Conservation (phyloP, 2,888 invertebrate species). For the Ennomos erosarius region DNA sequence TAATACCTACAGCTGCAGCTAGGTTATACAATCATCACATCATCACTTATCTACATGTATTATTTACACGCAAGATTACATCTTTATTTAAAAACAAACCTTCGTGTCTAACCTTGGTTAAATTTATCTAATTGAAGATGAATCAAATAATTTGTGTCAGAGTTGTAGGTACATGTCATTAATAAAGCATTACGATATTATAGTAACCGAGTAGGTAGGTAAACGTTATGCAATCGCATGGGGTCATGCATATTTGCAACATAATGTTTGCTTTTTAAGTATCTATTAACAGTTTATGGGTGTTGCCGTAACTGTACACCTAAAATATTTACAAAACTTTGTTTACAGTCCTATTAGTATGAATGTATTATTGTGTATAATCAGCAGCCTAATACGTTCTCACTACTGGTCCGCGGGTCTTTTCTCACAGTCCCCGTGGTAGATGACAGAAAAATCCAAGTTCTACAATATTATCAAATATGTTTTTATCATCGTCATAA, state of each 20-base stretch:
- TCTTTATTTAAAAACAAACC: conserved; percentile 18
- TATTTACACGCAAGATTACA: conserved; percentile 16
- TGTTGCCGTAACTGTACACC: conserved; percentile 10
- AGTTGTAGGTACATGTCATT: conserved; percentile 11
- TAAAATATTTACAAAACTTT: conserved; percentile 25
- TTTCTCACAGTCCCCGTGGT: too few relatives aligned
- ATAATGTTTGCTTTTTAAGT: conserved; percentile 25
- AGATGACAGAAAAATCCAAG: too few relatives aligned
- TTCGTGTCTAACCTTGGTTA: conserved; percentile 10
- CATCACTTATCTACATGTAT: too few relatives aligned
- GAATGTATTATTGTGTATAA: too few relatives aligned
- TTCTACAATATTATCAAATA: too few relatives aligned
- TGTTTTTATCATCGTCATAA: too few relatives aligned
- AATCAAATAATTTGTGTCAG: conserved; percentile 17
- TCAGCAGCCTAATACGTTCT: too few relatives aligned
- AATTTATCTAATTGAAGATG: conserved; percentile 20
- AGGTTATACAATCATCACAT: conserved; percentile 13
- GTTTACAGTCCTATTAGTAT: background rate
- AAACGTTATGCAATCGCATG: conserved; percentile 19
- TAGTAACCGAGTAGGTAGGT: background rate
- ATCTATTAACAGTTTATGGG: conserved; percentile 25
- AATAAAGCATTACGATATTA: conserved; percentile 5
- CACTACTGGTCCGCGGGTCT: too few relatives aligned
- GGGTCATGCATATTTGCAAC: conserved; percentile 24
- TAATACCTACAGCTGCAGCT: background rate